Evolutionary conservation across 1,140 invertebrate genomes (phyloP).

Genomic region (Rhagoletis pomonella): DNA sequence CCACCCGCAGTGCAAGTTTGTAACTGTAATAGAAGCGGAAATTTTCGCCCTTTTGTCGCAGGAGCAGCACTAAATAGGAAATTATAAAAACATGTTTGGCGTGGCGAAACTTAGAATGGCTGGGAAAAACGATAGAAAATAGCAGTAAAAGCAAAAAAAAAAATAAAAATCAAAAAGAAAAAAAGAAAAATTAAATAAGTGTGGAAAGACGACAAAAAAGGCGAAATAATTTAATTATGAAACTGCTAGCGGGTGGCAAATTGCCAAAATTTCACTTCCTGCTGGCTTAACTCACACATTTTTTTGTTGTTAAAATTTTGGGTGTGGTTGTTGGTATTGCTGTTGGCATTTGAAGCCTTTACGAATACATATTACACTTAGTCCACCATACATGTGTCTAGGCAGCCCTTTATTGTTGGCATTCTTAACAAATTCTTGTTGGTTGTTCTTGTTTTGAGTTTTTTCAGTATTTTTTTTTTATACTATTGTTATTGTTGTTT

Average conservation of each 20-base stretch:
- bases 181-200: constrained; percentile 11
- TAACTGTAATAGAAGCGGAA: neutral
- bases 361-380: neutral
- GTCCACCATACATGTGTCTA: neutral
- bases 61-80: neutral
- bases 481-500: neutral
- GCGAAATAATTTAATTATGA: constrained; percentile 53
- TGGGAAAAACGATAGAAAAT: neutral
- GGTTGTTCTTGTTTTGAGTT: neutral
- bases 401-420: neutral
- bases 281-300: constrained; percentile 1
- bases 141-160: neutral
- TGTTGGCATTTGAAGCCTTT: neutral
- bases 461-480: neutral
- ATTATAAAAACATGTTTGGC: neutral
- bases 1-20: neutral
- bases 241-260: constrained; percentile 53
- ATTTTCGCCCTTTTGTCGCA: constrained; percentile 17
- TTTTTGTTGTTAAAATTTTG: neutral
- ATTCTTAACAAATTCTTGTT: neutral
- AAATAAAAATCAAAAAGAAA: neutral
- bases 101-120: neutral
- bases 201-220: constrained; percentile 43
- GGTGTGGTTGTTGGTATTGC: neutral
- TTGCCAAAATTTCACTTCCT: constrained; percentile 53